Evolutionary conservation across 64 coral and sea anemone genomes (phyloP).

Genomic region (Porites australiensis): DNA sequence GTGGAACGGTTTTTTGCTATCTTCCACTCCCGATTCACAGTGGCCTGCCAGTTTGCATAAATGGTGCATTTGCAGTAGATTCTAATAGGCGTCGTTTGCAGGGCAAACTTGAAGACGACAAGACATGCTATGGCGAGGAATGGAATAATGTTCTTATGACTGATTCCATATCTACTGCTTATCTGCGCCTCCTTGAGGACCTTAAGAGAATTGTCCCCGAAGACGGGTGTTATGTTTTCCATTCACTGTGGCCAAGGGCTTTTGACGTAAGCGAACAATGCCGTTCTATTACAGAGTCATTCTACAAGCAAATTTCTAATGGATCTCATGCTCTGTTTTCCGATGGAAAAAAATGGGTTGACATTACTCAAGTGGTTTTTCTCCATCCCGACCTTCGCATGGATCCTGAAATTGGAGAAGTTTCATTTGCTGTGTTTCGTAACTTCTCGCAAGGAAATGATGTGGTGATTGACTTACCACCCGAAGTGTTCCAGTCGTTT

Average conservation of each 20-base stretch:
- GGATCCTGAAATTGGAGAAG: constrained; percentile 42
- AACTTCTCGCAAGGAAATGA: neutral
- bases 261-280: neutral
- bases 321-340: constrained; percentile 44
- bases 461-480: constrained; percentile 67
- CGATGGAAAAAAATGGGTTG: constrained; percentile 45
- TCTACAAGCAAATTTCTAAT: too few species aligned
- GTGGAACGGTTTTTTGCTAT: constrained; percentile 66
- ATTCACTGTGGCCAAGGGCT: too few species aligned
- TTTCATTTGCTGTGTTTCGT: constrained; percentile 65
- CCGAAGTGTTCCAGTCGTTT: constrained; percentile 52
- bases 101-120: too few species aligned
- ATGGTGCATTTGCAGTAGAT: too few species aligned
- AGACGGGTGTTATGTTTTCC: neutral
- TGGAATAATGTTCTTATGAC: too few species aligned
- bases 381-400: constrained; percentile 44
- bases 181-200: constrained; percentile 56
- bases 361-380: constrained; percentile 41
- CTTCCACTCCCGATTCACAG: constrained; percentile 53
- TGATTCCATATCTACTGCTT: neutral
- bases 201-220: neutral
- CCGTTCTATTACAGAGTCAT: too few species aligned
- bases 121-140: too few species aligned
- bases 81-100: too few species aligned
- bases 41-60: too few species aligned